Percentiles rank a stretch among this genome's conserved stretches.
Evolutionary conservation across 2,888 invertebrate species (phyloP).

Genomic region (Mythimna albipuncta): DNA sequence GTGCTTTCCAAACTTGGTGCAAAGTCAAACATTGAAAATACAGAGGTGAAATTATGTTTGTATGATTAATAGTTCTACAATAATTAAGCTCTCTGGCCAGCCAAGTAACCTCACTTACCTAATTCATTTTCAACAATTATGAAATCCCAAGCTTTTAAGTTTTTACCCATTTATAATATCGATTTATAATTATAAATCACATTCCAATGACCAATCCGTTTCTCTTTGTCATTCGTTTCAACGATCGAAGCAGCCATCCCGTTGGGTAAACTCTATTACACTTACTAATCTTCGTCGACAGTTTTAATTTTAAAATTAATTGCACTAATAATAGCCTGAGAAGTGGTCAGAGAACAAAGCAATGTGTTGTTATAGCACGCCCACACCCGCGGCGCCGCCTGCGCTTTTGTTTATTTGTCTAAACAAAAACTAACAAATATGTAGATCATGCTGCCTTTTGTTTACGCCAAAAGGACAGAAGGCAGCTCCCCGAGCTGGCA

Average conservation of each 20-base stretch:
- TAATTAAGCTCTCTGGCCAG: neutral
- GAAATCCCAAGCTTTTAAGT: neutral
- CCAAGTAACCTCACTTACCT: neutral
- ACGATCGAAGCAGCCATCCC: constrained; percentile 28
- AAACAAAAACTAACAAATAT: constrained; percentile 23
- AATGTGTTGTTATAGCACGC: constrained; percentile 23
- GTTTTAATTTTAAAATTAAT: constrained; percentile 52
- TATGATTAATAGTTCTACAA: neutral
- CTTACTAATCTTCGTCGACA: constrained; percentile 41
- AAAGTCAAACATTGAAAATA: neutral
- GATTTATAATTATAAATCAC: neutral
- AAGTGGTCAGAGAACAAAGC: constrained; percentile 42
- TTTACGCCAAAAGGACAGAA: constrained; percentile 18
- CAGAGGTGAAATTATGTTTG: neutral
- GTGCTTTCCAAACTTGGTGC: neutral
- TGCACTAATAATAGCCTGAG: constrained; percentile 36
- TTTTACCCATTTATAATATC: neutral
- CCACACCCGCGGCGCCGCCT: constrained; percentile 22
- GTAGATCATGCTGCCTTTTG: constrained; percentile 22
- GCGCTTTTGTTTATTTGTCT: constrained; percentile 24
- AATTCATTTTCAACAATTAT: neutral
- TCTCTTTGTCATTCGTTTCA: constrained; percentile 30
- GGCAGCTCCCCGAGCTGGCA: neutral
- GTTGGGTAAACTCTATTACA: constrained; percentile 20
- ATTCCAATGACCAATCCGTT: constrained; percentile 29